Percentiles rank a stretch among this genome's conserved stretches.
Evolutionary conservation across 2,113 vertebrate genomes (phyloP).

Genomic region (Archilochus colubris): DNA sequence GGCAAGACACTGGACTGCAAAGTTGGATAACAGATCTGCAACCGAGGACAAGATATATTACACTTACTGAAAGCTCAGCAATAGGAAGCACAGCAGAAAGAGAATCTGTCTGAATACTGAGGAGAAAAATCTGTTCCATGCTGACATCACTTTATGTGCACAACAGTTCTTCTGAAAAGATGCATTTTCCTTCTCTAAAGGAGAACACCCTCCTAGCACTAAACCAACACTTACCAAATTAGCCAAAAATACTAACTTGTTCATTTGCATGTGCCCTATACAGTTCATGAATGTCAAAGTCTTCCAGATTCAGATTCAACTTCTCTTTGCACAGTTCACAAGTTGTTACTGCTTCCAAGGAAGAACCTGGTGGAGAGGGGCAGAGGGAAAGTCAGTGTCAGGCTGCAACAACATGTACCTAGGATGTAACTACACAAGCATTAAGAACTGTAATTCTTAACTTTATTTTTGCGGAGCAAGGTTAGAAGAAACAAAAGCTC

Average conservation of each 20-base stretch:
- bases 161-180: not conserved
- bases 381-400: not conserved
- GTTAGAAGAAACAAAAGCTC: not conserved
- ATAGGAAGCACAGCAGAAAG: not conserved
- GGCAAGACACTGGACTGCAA: not conserved
- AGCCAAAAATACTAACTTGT: conserved; percentile 88
- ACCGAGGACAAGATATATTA: not conserved
- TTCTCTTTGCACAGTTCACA: conserved; percentile 98
- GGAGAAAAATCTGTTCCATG: not conserved
- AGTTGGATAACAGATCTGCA: not conserved
- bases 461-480: not conserved
- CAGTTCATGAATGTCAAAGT: conserved; percentile 96
- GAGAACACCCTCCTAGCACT: conserved; percentile 42
- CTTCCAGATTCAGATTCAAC: conserved; percentile 91
- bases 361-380: conserved; percentile 80
- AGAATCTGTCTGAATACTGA: not conserved
- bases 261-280: conserved; percentile 92
- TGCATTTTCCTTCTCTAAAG: not conserved
- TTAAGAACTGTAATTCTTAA: not conserved
- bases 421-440: not conserved
- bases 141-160: not conserved
- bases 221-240: conserved; percentile 77
- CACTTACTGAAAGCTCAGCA: conserved; percentile 1
- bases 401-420: not conserved
- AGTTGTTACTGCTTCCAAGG: conserved; percentile 91